phyloP scores from a whole-genome alignment of 2,113 vertebrate species.

The Heterotilapia buettikoferi region DNA sequence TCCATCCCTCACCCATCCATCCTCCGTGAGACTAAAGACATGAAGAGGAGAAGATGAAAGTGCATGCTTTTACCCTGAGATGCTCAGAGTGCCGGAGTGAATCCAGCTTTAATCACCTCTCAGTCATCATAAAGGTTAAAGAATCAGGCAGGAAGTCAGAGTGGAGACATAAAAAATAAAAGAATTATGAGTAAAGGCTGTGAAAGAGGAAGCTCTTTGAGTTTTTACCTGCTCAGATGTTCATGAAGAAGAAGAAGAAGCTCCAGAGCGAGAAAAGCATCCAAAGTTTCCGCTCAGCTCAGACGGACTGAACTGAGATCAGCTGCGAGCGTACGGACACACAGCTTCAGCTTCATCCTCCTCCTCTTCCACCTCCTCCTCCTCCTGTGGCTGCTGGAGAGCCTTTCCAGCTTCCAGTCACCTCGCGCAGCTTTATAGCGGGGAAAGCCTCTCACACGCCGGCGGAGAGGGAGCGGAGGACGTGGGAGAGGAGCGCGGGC shows the following conservation, averaged over 20 bases:
- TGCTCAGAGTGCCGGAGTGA: background rate
- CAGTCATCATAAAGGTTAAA: background rate
- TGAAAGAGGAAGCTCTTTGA: background rate
- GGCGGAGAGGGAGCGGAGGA: background rate
- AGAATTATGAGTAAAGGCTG: background rate
- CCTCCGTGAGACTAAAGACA: background rate
- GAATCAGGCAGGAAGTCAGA: background rate
- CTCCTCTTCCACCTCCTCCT: background rate
- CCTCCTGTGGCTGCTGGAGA: slow-evolving; percentile 8
- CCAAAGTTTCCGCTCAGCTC: slow-evolving; percentile 41
- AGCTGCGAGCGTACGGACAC: background rate
- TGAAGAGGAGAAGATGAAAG: background rate
- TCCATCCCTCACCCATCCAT: background rate
- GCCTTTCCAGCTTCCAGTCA: slow-evolving; percentile 1
- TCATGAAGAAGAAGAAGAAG: background rate
- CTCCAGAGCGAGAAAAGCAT: background rate
- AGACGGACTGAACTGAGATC: slow-evolving; percentile 18
- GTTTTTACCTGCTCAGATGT: slow-evolving; percentile 24
- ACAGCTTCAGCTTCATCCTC: background rate
- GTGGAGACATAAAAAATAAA: background rate
- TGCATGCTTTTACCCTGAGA: background rate
- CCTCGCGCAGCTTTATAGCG: slow-evolving; percentile 14
- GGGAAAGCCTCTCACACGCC: slow-evolving; percentile 3
- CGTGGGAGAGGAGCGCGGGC: background rate
- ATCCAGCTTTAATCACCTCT: rapidly evolving